Percentiles rank a stretch among this genome's conserved stretches.
These are phyloP conservation scores for Branchinecta sandiegonensis DNA, from an alignment of 2,888 invertebrate genomes.

Conservation along the genomic window DNA sequence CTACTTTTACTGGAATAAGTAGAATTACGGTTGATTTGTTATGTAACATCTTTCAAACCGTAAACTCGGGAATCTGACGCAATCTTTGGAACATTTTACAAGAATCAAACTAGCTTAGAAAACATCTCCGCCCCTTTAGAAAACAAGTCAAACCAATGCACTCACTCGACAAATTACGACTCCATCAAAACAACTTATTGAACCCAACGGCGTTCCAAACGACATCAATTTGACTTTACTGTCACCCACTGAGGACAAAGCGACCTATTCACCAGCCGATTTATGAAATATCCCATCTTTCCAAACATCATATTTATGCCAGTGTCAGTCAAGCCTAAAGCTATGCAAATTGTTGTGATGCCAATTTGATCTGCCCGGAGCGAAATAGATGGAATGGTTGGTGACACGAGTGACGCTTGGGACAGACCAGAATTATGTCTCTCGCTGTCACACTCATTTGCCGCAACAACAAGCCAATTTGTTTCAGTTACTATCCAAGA, in stretches of 20 bases:
- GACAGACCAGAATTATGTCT: constrained; percentile 10
- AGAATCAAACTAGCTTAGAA: too few relatives aligned
- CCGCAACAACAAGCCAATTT: constrained; percentile 2
- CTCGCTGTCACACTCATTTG: constrained; percentile 13
- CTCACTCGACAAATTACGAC: too few relatives aligned
- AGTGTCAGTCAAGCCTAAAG: constrained; percentile 9
- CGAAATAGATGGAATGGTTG: constrained; percentile 11
- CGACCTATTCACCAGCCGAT: neutral
- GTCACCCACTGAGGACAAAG: neutral
- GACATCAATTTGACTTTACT: too few relatives aligned
- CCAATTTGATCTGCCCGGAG: constrained; percentile 10
- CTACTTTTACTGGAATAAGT: too few relatives aligned
- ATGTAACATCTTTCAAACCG: too few relatives aligned
- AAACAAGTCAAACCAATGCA: too few relatives aligned
- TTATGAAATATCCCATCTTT: constrained; percentile 9
- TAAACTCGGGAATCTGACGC: too few relatives aligned
- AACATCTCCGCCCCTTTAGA: too few relatives aligned
- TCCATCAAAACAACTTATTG: too few relatives aligned
- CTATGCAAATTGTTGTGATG: constrained; percentile 15
- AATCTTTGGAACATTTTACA: too few relatives aligned
- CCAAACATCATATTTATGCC: constrained; percentile 13
- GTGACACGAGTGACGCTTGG: constrained; percentile 9
- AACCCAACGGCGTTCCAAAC: too few relatives aligned
- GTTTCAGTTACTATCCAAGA: neutral
- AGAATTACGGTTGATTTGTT: too few relatives aligned